These are phyloP conservation scores for Xestia xanthographa DNA, from an alignment of 2,888 invertebrate genomes.

Conservation along the genomic window DNA sequence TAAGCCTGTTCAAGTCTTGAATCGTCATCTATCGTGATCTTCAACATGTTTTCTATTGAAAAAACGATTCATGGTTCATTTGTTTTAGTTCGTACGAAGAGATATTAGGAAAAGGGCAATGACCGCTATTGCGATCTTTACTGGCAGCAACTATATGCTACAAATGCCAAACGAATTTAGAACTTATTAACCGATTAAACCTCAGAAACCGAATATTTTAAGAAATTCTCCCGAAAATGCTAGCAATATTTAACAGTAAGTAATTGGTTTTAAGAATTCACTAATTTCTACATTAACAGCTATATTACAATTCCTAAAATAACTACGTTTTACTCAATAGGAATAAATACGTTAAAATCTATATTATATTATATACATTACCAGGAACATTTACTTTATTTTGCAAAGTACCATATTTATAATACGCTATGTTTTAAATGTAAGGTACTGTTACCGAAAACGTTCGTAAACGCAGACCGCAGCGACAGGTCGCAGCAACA, in stretches of 20 bases:
- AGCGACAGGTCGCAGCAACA: background rate
- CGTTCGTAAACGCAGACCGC: too few relatives aligned
- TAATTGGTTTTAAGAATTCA: conserved; percentile 2
- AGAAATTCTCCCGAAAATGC: background rate
- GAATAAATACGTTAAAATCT: conserved; percentile 63
- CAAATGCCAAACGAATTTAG: background rate
- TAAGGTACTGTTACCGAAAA: background rate
- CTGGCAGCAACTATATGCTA: too few relatives aligned
- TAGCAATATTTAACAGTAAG: conserved; percentile 23
- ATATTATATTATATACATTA: conserved; percentile 62
- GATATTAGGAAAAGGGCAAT: too few relatives aligned
- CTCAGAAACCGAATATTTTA: background rate
- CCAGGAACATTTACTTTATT: conserved; percentile 70
- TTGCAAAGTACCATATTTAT: conserved; percentile 30
- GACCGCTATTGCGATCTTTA: too few relatives aligned
- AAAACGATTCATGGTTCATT: too few relatives aligned
- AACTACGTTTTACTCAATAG: conserved; percentile 52
- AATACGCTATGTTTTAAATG: conserved; percentile 29
- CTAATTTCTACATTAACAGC: conserved; percentile 23
- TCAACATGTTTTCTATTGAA: too few relatives aligned
- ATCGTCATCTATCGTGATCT: too few relatives aligned
- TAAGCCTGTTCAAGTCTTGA: too few relatives aligned
- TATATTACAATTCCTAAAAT: conserved; percentile 16
- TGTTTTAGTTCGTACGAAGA: too few relatives aligned
- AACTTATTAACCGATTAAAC: background rate